Percentiles rank a stretch among this genome's conserved stretches.
Conservation (phyloP, 2,888 invertebrate genomes). For the Lymantria dispar region DNA sequence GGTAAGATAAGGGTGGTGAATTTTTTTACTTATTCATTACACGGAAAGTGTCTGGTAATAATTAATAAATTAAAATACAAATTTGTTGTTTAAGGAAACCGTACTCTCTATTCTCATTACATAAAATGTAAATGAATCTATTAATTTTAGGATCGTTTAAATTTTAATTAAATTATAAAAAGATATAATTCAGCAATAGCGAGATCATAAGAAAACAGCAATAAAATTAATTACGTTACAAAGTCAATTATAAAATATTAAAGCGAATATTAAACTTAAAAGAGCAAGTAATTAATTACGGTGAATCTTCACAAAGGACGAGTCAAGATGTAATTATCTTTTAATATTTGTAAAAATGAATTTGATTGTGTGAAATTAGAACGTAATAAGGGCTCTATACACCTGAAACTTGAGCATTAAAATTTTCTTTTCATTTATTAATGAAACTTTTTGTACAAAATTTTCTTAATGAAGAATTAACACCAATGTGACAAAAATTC, state of each 20-base stretch:
- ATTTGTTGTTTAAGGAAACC: too few species aligned
- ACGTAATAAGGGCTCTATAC: neutral
- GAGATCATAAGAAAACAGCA: conserved; percentile 27
- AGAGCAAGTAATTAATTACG: conserved; percentile 45
- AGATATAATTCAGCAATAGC: conserved; percentile 17
- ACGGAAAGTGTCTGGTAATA: too few species aligned
- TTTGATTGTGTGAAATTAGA: conserved; percentile 22
- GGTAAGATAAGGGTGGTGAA: too few species aligned
- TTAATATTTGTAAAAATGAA: conserved; percentile 37
- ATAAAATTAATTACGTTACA: conserved; percentile 33
- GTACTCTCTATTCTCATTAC: neutral
- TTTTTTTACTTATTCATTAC: too few species aligned
- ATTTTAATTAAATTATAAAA: neutral
- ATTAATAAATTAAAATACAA: too few species aligned
- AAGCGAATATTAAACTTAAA: conserved; percentile 37
- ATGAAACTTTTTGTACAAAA: too few species aligned
- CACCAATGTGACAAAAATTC: too few species aligned
- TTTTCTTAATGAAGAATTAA: too few species aligned
- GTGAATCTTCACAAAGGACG: conserved; percentile 49
- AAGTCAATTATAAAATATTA: conserved; percentile 37
- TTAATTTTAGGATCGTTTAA: neutral
- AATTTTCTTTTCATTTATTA: too few species aligned
- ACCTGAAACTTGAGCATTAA: too few species aligned
- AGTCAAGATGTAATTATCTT: conserved; percentile 38
- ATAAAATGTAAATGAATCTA: neutral